Evolutionary conservation across 64 coral and sea anemone genomes (phyloP).

Genomic region (Montipora cactus): DNA sequence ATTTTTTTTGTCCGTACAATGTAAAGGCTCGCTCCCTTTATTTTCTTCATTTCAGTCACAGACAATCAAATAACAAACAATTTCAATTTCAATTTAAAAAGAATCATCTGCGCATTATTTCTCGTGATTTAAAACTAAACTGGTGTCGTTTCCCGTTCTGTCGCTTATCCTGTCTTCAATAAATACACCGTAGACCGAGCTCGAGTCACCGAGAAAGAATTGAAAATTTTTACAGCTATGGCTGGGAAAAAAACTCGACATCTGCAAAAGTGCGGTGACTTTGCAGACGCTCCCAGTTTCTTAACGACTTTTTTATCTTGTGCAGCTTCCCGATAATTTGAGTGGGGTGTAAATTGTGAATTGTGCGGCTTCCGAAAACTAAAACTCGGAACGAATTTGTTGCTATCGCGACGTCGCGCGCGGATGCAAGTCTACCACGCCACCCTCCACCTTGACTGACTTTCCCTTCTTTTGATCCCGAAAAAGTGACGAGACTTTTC

Average conservation of each 20-base stretch:
- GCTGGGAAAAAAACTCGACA: background rate
- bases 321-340: background rate
- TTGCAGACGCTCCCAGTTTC: background rate
- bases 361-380: conserved; percentile 27
- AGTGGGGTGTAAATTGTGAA: conserved; percentile 11
- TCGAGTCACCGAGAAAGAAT: background rate
- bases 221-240: background rate
- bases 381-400: conserved; percentile 27
- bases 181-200: background rate
- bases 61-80: background rate
- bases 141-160: background rate
- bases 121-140: background rate
- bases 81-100: background rate
- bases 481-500: background rate
- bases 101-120: background rate
- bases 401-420: conserved; percentile 5
- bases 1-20: too few relatives aligned
- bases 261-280: background rate
- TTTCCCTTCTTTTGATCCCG: background rate
- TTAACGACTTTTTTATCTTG: background rate
- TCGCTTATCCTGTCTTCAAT: background rate
- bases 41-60: too few relatives aligned
- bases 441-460: background rate
- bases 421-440: background rate
- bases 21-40: too few relatives aligned